Percentiles rank a stretch among this genome's conserved stretches.
Evolutionary conservation across 2,888 invertebrate species (phyloP).

Genomic region (Tridacna crocea): DNA sequence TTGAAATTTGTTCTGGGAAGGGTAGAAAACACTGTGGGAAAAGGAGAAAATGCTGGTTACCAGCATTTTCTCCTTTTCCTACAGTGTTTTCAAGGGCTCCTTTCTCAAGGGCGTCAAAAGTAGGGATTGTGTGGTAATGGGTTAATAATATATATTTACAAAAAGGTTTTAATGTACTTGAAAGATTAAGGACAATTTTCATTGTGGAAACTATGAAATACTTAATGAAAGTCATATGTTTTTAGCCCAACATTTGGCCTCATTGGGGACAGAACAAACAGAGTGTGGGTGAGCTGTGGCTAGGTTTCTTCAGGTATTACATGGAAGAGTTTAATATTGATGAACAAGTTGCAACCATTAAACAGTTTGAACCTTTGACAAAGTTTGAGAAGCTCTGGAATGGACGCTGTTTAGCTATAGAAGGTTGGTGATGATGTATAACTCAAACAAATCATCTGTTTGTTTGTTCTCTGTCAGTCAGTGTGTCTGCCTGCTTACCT

Average conservation of each 20-base stretch:
- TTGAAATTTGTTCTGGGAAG: too few relatives aligned
- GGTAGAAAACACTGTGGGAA: background rate
- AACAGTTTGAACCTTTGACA: conserved; percentile 84
- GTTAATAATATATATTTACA: too few relatives aligned
- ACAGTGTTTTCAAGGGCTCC: background rate
- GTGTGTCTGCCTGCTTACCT: too few relatives aligned
- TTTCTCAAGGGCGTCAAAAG: too few relatives aligned
- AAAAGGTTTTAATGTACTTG: too few relatives aligned
- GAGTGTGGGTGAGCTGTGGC: conserved; percentile 85
- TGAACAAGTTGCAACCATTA: conserved; percentile 85
- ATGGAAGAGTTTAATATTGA: conserved; percentile 86
- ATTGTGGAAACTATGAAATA: too few relatives aligned
- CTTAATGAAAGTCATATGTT: background rate
- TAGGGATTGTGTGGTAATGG: too few relatives aligned
- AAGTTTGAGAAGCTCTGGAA: conserved; percentile 87
- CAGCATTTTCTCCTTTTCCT: background rate
- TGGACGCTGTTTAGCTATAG: conserved; percentile 86
- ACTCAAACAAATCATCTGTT: too few relatives aligned
- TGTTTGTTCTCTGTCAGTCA: too few relatives aligned
- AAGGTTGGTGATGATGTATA: conserved; percentile 81
- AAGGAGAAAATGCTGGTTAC: background rate
- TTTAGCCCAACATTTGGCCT: conserved; percentile 84
- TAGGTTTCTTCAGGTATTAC: conserved; percentile 86
- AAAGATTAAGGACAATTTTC: too few relatives aligned
- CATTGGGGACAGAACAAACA: conserved; percentile 84